Percentiles rank a stretch among this genome's conserved stretches.
These are phyloP conservation scores for Lerista edwardsae DNA, from an alignment of 2,797 vertebrate species.

Conservation along the genomic window DNA sequence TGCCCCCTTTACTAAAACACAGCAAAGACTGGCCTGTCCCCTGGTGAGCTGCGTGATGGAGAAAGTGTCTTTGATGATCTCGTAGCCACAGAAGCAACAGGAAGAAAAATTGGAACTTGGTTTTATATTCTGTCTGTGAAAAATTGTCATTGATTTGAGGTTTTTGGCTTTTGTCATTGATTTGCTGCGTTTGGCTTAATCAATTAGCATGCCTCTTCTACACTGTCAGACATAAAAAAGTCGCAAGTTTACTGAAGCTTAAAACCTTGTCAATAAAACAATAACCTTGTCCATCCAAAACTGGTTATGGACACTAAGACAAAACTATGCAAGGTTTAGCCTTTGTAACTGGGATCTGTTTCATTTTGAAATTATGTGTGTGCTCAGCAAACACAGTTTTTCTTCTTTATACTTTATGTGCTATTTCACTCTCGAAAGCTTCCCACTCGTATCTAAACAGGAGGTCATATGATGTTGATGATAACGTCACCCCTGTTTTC, in stretches of 20 bases:
- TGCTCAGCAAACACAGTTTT: background rate
- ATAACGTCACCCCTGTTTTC: too few relatives aligned
- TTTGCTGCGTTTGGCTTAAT: slow-evolving; percentile 23
- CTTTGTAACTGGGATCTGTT: background rate
- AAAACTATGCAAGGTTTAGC: background rate
- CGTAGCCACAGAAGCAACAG: background rate
- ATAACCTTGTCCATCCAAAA: slow-evolving; percentile 4
- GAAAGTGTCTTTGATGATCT: background rate
- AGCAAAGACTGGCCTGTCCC: background rate
- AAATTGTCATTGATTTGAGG: background rate
- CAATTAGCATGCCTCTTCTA: background rate
- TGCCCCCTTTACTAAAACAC: background rate
- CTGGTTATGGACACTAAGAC: slow-evolving; percentile 3
- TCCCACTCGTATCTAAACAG: background rate
- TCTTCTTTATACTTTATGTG: background rate
- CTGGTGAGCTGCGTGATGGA: background rate
- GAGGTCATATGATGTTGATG: background rate
- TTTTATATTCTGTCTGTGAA: background rate
- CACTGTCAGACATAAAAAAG: slow-evolving; percentile 23
- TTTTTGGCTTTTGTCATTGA: slow-evolving; percentile 7
- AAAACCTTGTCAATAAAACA: slow-evolving; percentile 9
- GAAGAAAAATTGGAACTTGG: background rate
- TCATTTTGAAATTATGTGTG: background rate
- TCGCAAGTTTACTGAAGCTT: background rate
- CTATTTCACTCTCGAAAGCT: background rate